Conservation (phyloP, 2,888 invertebrate genomes). For the Hypolimnas misippus region DNA sequence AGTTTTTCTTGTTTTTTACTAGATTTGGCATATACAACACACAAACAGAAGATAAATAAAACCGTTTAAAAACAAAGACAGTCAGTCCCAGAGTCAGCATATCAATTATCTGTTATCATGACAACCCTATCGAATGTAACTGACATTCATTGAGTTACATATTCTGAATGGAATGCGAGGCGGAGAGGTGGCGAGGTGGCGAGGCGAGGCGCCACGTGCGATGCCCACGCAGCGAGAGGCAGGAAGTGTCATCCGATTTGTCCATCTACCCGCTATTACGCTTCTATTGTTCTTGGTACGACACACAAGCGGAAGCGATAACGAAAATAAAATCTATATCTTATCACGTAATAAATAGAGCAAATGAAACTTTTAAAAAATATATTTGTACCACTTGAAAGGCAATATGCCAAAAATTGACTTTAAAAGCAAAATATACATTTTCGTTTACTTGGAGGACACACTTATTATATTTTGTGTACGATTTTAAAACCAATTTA, state of each 20-base stretch:
- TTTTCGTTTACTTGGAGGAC: no score
- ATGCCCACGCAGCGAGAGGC: constrained; percentile 48
- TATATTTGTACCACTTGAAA: no score
- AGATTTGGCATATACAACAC: no score
- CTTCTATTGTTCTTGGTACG: constrained; percentile 27
- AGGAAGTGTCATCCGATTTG: constrained; percentile 62
- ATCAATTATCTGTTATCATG: constrained; percentile 14
- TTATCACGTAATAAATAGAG: no score
- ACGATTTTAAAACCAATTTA: no score
- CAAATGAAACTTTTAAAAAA: no score
- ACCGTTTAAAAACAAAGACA: no score
- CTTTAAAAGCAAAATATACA: no score
- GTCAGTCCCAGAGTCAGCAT: neutral
- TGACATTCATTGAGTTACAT: constrained; percentile 42
- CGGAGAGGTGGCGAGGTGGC: constrained; percentile 27
- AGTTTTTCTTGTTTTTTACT: no score
- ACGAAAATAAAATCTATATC: neutral
- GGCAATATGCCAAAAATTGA: no score
- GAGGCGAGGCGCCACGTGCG: constrained; percentile 43
- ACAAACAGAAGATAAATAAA: no score
- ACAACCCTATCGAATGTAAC: constrained; percentile 7
- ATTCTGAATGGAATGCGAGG: constrained; percentile 50
- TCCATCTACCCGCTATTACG: constrained; percentile 44
- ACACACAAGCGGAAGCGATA: constrained; percentile 10
- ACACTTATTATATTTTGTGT: no score